Evolutionary conservation across 2,888 invertebrate species (phyloP).

Genomic region (Cordylochernes scorpioides): DNA sequence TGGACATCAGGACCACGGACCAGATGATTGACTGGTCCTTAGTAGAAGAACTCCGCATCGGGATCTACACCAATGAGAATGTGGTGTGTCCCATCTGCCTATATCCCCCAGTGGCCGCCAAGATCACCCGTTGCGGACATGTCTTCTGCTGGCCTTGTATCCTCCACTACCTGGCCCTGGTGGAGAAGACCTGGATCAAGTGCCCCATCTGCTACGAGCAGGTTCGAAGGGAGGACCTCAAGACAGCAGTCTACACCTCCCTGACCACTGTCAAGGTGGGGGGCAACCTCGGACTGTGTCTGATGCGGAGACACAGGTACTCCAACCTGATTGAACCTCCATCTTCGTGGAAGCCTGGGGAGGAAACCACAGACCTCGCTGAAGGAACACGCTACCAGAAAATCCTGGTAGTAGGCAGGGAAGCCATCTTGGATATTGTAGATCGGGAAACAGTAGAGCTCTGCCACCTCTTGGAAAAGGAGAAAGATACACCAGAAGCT

Average conservation of each 20-base stretch:
- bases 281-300: conserved; percentile 42
- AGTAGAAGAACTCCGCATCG: too few species aligned
- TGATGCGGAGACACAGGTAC: conserved; percentile 60
- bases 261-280: conserved; percentile 28
- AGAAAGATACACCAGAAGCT: conserved; percentile 44
- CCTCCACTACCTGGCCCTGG: conserved; percentile 61
- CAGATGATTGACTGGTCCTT: conserved; percentile 44
- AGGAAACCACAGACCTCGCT: too few species aligned
- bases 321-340: too few species aligned
- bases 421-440: conserved; percentile 39
- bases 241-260: too few species aligned
- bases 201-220: conserved; percentile 81
- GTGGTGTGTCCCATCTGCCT: conserved; percentile 88
- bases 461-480: conserved; percentile 28
- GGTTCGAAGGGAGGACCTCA: conserved; percentile 49
- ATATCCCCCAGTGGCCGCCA: conserved; percentile 54
- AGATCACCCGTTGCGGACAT: conserved; percentile 80
- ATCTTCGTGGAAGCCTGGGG: too few species aligned
- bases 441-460: conserved; percentile 43
- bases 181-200: conserved; percentile 50
- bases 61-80: too few species aligned
- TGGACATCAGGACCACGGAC: conserved; percentile 1
- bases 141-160: conserved; percentile 88
- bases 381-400: conserved; percentile 29
- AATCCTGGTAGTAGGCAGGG: conserved; percentile 39